Conservation (phyloP, 2,113 vertebrate species). For the Laticauda colubrina region DNA sequence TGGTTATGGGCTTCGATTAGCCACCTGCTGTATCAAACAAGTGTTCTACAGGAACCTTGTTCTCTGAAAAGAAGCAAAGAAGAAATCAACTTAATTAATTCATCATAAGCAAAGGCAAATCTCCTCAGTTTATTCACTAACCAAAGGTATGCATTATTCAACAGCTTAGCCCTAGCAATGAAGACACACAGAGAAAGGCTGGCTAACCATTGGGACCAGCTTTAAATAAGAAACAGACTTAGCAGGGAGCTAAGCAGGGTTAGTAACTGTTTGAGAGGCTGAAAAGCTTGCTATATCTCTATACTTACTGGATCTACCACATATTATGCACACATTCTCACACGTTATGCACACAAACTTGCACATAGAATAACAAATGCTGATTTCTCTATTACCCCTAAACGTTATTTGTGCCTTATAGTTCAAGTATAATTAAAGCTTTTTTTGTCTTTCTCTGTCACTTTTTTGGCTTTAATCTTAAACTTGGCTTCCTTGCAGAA, state of each 20-base stretch:
- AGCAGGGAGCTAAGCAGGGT: constrained; percentile 38
- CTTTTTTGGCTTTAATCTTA: not conserved
- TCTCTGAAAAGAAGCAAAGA: constrained; percentile 28
- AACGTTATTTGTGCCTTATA: not conserved
- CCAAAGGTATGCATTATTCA: constrained; percentile 64
- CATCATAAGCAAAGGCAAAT: constrained; percentile 66
- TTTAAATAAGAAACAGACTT: constrained; percentile 48
- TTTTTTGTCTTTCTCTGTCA: constrained; percentile 2
- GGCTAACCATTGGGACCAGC: constrained; percentile 43
- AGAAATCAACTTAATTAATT: constrained; percentile 67
- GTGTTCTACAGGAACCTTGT: not conserved
- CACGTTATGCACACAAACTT: not conserved
- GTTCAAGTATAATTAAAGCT: not conserved
- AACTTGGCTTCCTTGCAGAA: constrained; percentile 5
- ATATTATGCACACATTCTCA: not conserved
- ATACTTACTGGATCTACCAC: not conserved
- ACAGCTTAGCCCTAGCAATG: constrained; percentile 45
- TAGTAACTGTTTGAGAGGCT: constrained; percentile 1
- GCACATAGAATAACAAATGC: not conserved
- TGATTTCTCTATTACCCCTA: not conserved
- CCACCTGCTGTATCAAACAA: not conserved
- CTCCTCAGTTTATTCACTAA: constrained; percentile 69
- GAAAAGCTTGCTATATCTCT: constrained; percentile 3
- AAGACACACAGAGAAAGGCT: constrained; percentile 52
- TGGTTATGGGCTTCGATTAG: not conserved